Conservation (phyloP, 2,888 invertebrate genomes). For the Aradus depressus region DNA sequence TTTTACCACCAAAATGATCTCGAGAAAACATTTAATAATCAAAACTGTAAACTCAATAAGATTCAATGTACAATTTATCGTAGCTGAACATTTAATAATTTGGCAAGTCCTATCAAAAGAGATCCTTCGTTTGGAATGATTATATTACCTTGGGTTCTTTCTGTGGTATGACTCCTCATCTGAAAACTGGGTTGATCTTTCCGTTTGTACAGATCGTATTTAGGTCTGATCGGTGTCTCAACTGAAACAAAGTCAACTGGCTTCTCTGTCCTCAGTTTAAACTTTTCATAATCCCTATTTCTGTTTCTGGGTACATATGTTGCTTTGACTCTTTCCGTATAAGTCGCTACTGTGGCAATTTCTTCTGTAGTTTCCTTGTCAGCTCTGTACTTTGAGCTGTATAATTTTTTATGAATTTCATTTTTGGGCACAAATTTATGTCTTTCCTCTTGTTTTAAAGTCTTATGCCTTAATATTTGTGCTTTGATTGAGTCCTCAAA, state of each 20-base stretch:
- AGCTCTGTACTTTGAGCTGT: background rate
- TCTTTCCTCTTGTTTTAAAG: no score
- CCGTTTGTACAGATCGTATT: slow-evolving; percentile 27
- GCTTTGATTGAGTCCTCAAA: no score
- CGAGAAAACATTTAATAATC: no score
- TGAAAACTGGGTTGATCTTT: slow-evolving; percentile 5
- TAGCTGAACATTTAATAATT: no score
- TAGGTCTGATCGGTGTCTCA: slow-evolving; percentile 23
- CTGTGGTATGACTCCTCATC: slow-evolving; percentile 9
- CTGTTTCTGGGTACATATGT: slow-evolving; percentile 18
- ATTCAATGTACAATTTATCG: no score
- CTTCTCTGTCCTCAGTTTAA: slow-evolving; percentile 19
- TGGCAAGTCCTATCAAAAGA: no score
- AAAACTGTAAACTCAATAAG: no score
- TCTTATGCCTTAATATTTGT: no score
- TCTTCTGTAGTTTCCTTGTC: background rate
- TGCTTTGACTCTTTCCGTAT: slow-evolving; percentile 7
- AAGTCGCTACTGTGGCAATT: background rate
- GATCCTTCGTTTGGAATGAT: no score
- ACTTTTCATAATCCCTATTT: slow-evolving; percentile 16
- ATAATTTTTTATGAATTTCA: no score
- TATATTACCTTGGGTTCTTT: slow-evolving; percentile 6
- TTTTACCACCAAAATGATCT: no score
- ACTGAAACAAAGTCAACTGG: slow-evolving; percentile 1
- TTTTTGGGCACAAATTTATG: no score